These are phyloP conservation scores for Mizuhopecten yessoensis DNA, from an alignment of 1,140 invertebrate genomes.

Conservation along the genomic window DNA sequence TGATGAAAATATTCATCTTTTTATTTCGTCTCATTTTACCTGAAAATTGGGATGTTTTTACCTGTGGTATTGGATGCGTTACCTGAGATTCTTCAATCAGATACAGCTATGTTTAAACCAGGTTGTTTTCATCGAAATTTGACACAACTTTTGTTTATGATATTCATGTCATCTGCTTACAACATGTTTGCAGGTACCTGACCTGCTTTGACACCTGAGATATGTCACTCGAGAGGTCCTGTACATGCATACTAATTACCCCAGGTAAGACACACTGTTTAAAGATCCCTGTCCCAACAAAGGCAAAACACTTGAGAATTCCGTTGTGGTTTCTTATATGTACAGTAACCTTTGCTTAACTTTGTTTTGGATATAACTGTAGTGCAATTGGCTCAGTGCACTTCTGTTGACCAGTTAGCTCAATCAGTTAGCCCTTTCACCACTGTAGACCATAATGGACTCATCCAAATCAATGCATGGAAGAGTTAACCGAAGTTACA, in stretches of 20 bases:
- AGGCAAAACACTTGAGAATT: too few species aligned
- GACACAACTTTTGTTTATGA: background rate
- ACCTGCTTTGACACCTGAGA: background rate
- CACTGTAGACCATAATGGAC: too few species aligned
- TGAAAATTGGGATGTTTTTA: background rate
- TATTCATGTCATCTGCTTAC: background rate
- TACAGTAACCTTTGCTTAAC: too few species aligned
- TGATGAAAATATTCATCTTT: background rate
- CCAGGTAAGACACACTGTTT: too few species aligned
- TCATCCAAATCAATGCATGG: too few species aligned
- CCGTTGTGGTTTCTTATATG: too few species aligned
- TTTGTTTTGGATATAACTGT: too few species aligned
- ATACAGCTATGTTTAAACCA: background rate
- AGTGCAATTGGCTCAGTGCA: too few species aligned
- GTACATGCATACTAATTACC: conserved; percentile 12
- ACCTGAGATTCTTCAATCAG: background rate
- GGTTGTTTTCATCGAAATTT: conserved; percentile 6
- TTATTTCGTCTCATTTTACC: background rate
- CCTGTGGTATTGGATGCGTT: background rate
- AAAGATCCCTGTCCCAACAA: too few species aligned
- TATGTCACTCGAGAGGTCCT: background rate
- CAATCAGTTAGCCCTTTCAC: too few species aligned
- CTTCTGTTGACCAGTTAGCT: too few species aligned
- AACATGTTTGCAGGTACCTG: background rate
- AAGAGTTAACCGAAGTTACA: too few species aligned